Percentiles rank a stretch among this genome's conserved stretches.
Evolutionary conservation across 2,888 invertebrate species (phyloP).

Genomic region (Cerceris ruficornis): DNA sequence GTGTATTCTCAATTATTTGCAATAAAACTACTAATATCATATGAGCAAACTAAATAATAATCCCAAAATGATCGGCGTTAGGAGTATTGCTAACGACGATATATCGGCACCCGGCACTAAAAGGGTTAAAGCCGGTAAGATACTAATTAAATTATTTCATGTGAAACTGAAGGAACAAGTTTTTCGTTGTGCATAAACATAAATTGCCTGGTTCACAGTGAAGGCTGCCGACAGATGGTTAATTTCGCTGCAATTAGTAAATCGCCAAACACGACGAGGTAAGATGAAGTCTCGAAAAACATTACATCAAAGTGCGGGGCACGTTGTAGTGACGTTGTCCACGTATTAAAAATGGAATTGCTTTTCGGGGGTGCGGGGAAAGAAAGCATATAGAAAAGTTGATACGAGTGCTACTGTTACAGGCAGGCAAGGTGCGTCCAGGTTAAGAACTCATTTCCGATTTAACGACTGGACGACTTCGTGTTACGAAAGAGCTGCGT

Average conservation of each 20-base stretch:
- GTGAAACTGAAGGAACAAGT: too few species aligned
- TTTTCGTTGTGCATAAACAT: too few species aligned
- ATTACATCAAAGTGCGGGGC: conserved; percentile 49
- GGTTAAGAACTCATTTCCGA: conserved; percentile 64
- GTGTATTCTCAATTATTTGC: too few species aligned
- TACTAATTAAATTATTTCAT: too few species aligned
- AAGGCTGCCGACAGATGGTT: not conserved
- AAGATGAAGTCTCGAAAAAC: conserved; percentile 30
- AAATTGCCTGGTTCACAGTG: too few species aligned
- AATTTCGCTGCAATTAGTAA: conserved; percentile 24
- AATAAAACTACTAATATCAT: too few species aligned
- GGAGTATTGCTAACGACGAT: too few species aligned
- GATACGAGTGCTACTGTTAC: conserved; percentile 11
- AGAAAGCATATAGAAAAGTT: conserved; percentile 47
- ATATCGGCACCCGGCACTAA: too few species aligned
- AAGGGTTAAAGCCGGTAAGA: too few species aligned
- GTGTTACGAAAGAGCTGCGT: conserved; percentile 28
- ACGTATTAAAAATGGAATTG: conserved; percentile 60
- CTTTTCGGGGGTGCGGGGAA: conserved; percentile 13
- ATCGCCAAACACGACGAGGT: not conserved
- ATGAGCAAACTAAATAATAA: too few species aligned
- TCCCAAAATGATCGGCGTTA: too few species aligned
- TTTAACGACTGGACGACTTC: conserved; percentile 53
- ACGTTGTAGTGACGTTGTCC: conserved; percentile 41
- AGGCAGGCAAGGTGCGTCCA: conserved; percentile 28